phyloP scores from a whole-genome alignment of 1,140 invertebrate species.

The Ceratina australensis region DNA sequence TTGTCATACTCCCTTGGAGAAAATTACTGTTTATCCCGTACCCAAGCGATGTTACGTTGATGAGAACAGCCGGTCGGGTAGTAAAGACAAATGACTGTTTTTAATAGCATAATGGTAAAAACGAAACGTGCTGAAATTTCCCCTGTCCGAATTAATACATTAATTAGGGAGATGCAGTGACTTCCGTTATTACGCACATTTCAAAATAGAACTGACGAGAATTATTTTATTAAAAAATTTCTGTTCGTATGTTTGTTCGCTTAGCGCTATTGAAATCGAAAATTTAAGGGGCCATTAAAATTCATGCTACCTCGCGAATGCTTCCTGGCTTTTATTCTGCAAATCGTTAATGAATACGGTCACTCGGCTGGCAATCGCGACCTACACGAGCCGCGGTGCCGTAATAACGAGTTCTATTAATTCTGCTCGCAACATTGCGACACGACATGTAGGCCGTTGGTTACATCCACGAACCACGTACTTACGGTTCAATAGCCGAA shows the following conservation, averaged over 20 bases:
- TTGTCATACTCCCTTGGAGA: not conserved
- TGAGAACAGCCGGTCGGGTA: not conserved
- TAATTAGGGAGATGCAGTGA: too few relatives aligned
- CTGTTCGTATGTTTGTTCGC: too few relatives aligned
- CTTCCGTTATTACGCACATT: too few relatives aligned
- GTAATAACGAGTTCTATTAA: slow-evolving; percentile 43
- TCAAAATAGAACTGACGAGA: too few relatives aligned
- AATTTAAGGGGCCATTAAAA: too few relatives aligned
- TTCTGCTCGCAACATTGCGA: slow-evolving; percentile 40
- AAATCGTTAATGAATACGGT: slow-evolving; percentile 2
- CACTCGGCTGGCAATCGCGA: slow-evolving; percentile 8
- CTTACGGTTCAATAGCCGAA: slow-evolving; percentile 25
- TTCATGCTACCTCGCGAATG: not conserved
- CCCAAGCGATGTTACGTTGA: not conserved
- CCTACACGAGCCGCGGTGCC: slow-evolving; percentile 27
- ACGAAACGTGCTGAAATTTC: too few relatives aligned
- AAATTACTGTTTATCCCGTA: not conserved
- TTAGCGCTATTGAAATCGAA: too few relatives aligned
- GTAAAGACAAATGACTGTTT: not conserved
- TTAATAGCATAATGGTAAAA: too few relatives aligned
- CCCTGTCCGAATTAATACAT: too few relatives aligned
- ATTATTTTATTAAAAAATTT: too few relatives aligned
- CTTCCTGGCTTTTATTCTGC: not conserved
- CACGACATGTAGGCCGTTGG: slow-evolving; percentile 45
- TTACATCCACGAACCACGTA: slow-evolving; percentile 15